phyloP scores from a whole-genome alignment of 2,888 invertebrate genomes.

The Chrysodeixis includens region DNA sequence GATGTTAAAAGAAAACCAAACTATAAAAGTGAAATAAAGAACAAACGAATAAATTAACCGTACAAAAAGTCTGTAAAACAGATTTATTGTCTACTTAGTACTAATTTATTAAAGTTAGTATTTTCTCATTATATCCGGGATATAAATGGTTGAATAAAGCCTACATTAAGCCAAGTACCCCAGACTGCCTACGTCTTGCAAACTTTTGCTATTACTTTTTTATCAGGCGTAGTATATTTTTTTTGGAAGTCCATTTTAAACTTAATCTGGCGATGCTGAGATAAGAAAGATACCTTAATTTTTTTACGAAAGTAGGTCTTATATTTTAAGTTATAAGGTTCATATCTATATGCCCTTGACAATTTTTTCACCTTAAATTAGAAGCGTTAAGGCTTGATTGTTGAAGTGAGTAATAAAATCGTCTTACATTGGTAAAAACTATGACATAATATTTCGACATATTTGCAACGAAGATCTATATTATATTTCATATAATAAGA shows the following conservation, averaged over 20 bases:
- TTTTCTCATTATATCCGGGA: not conserved
- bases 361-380: too few relatives aligned
- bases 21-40: not conserved
- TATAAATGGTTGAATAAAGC: constrained; percentile 1
- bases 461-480: too few relatives aligned
- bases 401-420: too few relatives aligned
- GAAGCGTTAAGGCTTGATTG: too few relatives aligned
- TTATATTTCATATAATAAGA: too few relatives aligned
- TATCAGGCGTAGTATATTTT: constrained; percentile 8
- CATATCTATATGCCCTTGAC: too few relatives aligned
- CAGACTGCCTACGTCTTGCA: not conserved
- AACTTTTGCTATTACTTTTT: constrained; percentile 24
- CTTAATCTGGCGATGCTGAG: not conserved
- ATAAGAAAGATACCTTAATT: too few relatives aligned
- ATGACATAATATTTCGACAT: too few relatives aligned
- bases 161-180: constrained; percentile 3
- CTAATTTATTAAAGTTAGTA: not conserved
- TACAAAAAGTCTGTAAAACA: not conserved
- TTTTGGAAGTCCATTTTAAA: not conserved
- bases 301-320: not conserved
- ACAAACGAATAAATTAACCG: not conserved
- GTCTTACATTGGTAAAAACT: too few relatives aligned
- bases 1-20: not conserved
- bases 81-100: constrained; percentile 1
- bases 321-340: not conserved